phyloP scores from a whole-genome alignment of 1,140 invertebrate genomes.

The Eubasilissa regina region DNA sequence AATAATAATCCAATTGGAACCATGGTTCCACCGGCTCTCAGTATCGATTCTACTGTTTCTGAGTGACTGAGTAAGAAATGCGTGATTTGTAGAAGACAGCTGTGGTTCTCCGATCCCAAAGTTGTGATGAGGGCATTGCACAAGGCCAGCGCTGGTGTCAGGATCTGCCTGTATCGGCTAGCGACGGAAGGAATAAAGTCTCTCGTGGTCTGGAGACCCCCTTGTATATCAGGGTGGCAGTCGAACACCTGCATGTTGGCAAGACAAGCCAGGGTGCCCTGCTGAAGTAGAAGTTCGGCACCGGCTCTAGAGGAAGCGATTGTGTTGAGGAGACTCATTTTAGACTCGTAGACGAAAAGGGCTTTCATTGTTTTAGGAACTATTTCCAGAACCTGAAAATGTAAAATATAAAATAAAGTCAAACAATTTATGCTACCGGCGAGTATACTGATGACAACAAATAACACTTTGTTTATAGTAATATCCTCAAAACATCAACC shows the following conservation, averaged over 20 bases:
- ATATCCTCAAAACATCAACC: too few species aligned
- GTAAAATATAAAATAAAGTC: neutral
- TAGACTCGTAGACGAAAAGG: slow-evolving; percentile 90
- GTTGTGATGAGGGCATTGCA: slow-evolving; percentile 88
- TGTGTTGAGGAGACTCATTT: slow-evolving; percentile 86
- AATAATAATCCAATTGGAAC: slow-evolving; percentile 77
- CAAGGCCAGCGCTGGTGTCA: slow-evolving; percentile 84
- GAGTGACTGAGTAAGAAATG: slow-evolving; percentile 86
- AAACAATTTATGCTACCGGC: too few species aligned
- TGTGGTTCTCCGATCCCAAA: slow-evolving; percentile 85
- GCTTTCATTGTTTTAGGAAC: slow-evolving; percentile 81
- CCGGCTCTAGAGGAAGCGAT: slow-evolving; percentile 82
- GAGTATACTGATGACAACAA: too few species aligned
- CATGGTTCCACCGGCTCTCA: slow-evolving; percentile 79
- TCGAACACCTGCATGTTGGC: slow-evolving; percentile 83
- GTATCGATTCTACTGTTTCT: slow-evolving; percentile 84
- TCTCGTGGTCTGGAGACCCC: slow-evolving; percentile 62
- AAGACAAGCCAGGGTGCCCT: slow-evolving; percentile 81
- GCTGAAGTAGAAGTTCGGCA: slow-evolving; percentile 83
- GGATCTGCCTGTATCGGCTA: slow-evolving; percentile 84
- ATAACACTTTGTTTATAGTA: too few species aligned
- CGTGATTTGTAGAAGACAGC: slow-evolving; percentile 84
- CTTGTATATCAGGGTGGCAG: slow-evolving; percentile 61
- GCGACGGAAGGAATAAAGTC: slow-evolving; percentile 61
- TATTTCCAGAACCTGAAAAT: slow-evolving; percentile 76